Base-by-base conservation (phyloP, 2,113 vertebrate species). In the Otolemur garnettii region DNA sequence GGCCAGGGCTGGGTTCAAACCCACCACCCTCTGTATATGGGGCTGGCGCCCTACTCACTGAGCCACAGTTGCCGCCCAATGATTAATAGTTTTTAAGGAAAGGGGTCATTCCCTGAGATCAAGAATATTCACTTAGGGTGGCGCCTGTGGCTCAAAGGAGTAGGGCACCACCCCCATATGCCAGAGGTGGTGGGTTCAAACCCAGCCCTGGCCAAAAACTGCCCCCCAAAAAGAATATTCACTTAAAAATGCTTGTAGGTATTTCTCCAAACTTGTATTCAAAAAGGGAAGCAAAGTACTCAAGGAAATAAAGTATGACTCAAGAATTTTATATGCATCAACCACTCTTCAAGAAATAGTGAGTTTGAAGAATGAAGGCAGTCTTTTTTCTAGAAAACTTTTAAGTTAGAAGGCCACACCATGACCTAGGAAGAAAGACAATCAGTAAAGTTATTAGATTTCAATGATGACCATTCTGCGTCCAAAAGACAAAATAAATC, bases 261-360 rank as follows among this genome's bases (percentile, higher is more conserved):
- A 74, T 74, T 90, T 86, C 60, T 62, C 30, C 53, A 89, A 92
- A 74, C 33, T 74, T 93, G 77, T 95, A 66, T 86, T 45, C 66
- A 90, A 69, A 82, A 64, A 82, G 81, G 55, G 45, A 91, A 93
- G 18, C 19, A 77, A 92, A 87, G 35, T 81, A 50, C 24, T 74
- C 18, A 71, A 45, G 53, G 35, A 91, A 87, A 89, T 62, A 78
- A 53, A 60, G 21, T 12, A 60, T 83, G 14, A 64, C 8, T 8
- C 71, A 59, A 82, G 28, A 80, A 85, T 35, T 28, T 60, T 66
- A 62, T 28, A 93, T 71, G 69, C 38, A 74, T 35, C 38, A 42
- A 19, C 19, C 12, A 84, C 26, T 60, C 77, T 79, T 81, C 91
- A 66, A 91, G 38, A 59, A 13, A 38, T 72, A 78, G 50, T 78